Evolutionary conservation across 64 coral and sea anemone genomes (phyloP).

Genomic region (Montipora sp.): DNA sequence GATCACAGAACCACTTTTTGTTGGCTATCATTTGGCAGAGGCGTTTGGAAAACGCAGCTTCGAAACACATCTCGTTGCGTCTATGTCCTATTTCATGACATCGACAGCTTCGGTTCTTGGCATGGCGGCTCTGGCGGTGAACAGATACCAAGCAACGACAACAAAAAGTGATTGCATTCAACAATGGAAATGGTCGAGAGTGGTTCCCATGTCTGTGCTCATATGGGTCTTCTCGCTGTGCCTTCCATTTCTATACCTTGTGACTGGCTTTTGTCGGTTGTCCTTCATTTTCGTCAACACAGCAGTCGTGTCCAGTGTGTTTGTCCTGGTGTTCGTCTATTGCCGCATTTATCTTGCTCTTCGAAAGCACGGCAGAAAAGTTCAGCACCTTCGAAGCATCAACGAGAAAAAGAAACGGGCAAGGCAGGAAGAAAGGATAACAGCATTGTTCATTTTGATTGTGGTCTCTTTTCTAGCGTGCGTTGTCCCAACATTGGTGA

Average conservation of each 20-base stretch:
- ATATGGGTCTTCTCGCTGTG: constrained; percentile 36
- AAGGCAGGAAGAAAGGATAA: constrained; percentile 24
- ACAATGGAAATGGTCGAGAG: not conserved
- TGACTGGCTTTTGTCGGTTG: constrained; percentile 13
- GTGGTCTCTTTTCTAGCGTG: constrained; percentile 38
- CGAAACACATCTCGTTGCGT: constrained; percentile 10
- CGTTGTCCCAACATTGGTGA: constrained; percentile 37
- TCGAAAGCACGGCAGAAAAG: not conserved
- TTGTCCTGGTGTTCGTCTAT: constrained; percentile 13
- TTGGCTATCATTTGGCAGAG: constrained; percentile 63
- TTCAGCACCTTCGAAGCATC: not conserved
- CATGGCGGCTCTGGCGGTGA: constrained; percentile 64
- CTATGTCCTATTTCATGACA: constrained; percentile 65
- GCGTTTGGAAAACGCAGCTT: constrained; percentile 25
- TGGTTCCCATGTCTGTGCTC: not conserved
- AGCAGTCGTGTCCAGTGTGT: constrained; percentile 27
- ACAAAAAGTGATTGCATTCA: not conserved
- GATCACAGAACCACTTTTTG: constrained; percentile 77
- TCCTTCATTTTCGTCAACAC: constrained; percentile 59
- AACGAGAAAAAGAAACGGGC: not conserved
- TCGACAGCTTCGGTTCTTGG: constrained; percentile 68
- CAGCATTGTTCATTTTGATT: constrained; percentile 25
- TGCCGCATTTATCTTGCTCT: constrained; percentile 2
- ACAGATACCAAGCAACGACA: constrained; percentile 59
- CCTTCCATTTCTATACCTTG: not conserved